Evolutionary conservation across 92 coral and sea anemone genomes (phyloP), one percentile per base, ranked within the genome.

Genomic region (Paragorgia papillata): DNA sequence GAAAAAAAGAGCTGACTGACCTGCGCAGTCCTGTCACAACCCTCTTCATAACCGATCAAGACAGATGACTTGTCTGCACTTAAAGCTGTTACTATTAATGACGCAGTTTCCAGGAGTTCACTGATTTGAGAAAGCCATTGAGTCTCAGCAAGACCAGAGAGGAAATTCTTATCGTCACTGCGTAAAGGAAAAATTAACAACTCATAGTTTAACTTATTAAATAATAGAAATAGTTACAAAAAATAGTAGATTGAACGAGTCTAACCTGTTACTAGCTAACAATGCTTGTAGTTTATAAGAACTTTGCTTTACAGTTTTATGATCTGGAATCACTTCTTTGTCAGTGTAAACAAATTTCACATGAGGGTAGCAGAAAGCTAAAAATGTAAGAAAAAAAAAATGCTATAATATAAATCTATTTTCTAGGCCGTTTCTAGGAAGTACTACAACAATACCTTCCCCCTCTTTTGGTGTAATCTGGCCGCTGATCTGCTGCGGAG

Each of bases 351-450:
- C 94, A 79, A 95, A 95, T 69, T 84, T 91, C 61, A 88, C 82
- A 66, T 95, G 86, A 9, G 95, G 95, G 80, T 95, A 95, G 82
- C 90, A 95, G 73, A 91, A 95, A 28, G 99, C 99, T 95, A 87
- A 20, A 68, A 87, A 44, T 66, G 35, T 29, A 66, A 64, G 49
- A 59, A 21, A 18, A 27, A 21, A 28, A 9, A 29, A 40, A 1
- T 21, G 26, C 13, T 19, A 19, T 21, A 62, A 49, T n/a, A 65
- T 17, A 61, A 43, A 64, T 57, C 27, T 25, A 22, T 44, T 0
- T 46, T 28, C 6, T 29, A 48, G 49, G 25, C 34, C 13, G 69
- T 7, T 30, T n/a, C n/a, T n/a, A n/a, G n/a, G n/a, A n/a, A n/a
- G n/a, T n/a, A n/a, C n/a, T 60, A 26, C 8, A 7, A 15, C 20